phyloP scores from a whole-genome alignment of 2,888 invertebrate genomes.

The Lucinisca nassula region DNA sequence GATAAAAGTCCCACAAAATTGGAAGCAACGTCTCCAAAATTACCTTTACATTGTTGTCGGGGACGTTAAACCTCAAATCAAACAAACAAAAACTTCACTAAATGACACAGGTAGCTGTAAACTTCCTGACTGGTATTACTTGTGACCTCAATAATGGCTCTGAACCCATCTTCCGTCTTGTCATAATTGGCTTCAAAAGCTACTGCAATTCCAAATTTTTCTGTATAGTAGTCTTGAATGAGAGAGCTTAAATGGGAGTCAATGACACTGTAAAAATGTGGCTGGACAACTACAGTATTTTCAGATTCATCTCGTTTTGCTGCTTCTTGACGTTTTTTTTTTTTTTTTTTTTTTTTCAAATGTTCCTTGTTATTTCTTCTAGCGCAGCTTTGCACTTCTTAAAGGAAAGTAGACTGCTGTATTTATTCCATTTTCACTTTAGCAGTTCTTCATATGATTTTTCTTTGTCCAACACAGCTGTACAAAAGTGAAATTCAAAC shows the following conservation, averaged over 20 bases:
- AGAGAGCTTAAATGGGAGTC: background rate
- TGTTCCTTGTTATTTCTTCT: background rate
- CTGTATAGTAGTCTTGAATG: background rate
- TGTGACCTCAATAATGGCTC: background rate
- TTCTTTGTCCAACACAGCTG: background rate
- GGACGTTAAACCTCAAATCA: too few species aligned
- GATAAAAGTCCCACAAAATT: too few species aligned
- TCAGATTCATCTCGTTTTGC: background rate
- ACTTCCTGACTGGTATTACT: background rate
- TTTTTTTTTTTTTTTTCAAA: too few species aligned
- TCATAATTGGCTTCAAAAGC: background rate
- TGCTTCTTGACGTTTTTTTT: background rate
- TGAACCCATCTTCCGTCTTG: background rate
- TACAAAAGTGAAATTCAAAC: background rate
- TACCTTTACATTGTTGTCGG: too few species aligned
- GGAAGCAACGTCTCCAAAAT: too few species aligned
- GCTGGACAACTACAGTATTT: background rate
- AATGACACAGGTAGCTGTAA: background rate
- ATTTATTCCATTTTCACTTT: background rate
- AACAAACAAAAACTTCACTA: too few species aligned
- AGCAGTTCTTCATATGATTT: background rate
- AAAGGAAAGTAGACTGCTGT: background rate
- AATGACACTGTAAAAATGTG: background rate
- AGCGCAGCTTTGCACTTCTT: background rate
- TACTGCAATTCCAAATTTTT: background rate